These are phyloP conservation scores for Rhincodon typus DNA, from an alignment of 2,797 vertebrate species.

Conservation along the genomic window DNA sequence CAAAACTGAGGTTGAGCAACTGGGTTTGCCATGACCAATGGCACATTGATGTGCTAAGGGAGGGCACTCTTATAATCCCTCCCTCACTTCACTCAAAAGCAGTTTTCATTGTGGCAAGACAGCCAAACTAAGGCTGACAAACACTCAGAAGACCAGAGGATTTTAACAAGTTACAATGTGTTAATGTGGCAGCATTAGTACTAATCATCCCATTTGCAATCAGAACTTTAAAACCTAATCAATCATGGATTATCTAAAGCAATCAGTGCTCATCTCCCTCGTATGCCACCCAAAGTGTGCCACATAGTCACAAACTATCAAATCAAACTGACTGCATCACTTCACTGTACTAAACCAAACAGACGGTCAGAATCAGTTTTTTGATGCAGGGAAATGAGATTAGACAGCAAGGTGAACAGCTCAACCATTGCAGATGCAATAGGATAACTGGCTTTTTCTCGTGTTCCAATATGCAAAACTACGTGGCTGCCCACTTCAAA, in stretches of 20 bases:
- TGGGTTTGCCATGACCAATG: conserved; percentile 24
- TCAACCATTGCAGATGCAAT: background rate
- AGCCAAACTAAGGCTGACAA: background rate
- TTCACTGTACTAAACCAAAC: background rate
- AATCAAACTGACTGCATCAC: background rate
- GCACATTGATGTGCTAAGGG: background rate
- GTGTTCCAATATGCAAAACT: background rate
- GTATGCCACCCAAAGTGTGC: background rate
- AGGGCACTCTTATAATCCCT: background rate
- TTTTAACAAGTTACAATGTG: background rate
- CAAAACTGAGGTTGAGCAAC: background rate
- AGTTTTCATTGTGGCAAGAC: background rate
- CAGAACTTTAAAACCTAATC: background rate
- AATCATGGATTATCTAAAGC: background rate
- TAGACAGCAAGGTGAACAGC: conserved; percentile 8
- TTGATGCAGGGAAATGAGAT: background rate
- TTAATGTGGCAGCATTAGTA: background rate
- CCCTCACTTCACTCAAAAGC: conserved; percentile 15
- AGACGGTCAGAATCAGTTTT: background rate
- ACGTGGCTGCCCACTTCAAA: background rate
- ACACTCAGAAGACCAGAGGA: background rate
- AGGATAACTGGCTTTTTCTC: background rate
- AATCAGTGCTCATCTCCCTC: background rate
- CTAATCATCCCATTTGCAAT: background rate
- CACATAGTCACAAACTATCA: background rate